Conservation (phyloP, 2,888 invertebrate species). For the Parapristionchus giblindavisi region DNA sequence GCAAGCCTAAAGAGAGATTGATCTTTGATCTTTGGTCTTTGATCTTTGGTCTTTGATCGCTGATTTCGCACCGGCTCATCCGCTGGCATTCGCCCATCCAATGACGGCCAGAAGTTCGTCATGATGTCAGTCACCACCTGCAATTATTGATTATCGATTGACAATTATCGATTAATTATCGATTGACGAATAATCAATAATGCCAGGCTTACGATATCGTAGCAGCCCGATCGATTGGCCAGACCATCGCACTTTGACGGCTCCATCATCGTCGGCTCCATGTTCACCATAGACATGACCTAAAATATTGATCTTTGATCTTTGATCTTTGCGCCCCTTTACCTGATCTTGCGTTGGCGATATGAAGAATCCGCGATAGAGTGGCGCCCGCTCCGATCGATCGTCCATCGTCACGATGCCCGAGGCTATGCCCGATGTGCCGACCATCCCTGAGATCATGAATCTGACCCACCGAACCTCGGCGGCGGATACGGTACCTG, state of each 20-base stretch:
- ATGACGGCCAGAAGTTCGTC: slow-evolving; percentile 57
- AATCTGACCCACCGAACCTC: no score
- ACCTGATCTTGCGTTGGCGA: slow-evolving; percentile 31
- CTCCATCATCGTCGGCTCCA: slow-evolving; percentile 57
- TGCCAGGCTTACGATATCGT: slow-evolving; percentile 47
- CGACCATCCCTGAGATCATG: slow-evolving; percentile 1
- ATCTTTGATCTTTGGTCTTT: not conserved
- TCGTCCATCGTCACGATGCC: slow-evolving; percentile 30
- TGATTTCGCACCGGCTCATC: slow-evolving; percentile 33
- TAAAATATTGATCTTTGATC: slow-evolving; percentile 18
- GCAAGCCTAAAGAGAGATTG: slow-evolving; percentile 48
- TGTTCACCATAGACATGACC: slow-evolving; percentile 57
- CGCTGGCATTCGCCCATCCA: slow-evolving; percentile 50
- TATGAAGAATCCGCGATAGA: slow-evolving; percentile 30
- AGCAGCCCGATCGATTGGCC: slow-evolving; percentile 54
- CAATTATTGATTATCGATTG: no score
- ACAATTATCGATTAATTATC: no score
- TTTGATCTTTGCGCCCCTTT: no score
- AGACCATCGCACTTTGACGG: slow-evolving; percentile 54
- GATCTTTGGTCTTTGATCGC: not conserved
- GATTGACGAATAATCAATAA: not conserved
- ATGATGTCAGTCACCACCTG: slow-evolving; percentile 55
- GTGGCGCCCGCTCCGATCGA: slow-evolving; percentile 9
- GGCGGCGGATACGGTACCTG: no score
- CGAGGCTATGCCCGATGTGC: slow-evolving; percentile 5